These are phyloP conservation scores for Morone saxatilis DNA, from an alignment of 2,113 vertebrate species.

Conservation along the genomic window DNA sequence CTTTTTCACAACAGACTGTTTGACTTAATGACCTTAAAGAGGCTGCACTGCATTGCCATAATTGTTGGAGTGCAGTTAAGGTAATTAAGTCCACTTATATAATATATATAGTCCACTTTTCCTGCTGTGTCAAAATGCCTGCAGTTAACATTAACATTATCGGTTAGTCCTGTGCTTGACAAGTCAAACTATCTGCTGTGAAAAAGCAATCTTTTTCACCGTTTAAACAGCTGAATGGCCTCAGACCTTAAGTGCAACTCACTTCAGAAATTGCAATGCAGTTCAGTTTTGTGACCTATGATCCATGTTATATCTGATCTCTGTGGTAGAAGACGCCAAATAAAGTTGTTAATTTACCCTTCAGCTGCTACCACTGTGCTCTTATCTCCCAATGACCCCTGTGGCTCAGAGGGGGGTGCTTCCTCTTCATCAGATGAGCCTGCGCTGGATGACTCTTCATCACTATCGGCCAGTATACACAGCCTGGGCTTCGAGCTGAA, in stretches of 20 bases:
- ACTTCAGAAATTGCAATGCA: not conserved
- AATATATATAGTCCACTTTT: not conserved
- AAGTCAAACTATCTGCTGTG: not conserved
- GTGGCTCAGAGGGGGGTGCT: slow-evolving; percentile 58
- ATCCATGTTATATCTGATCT: not conserved
- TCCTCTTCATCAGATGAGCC: slow-evolving; percentile 90
- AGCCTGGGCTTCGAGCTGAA: slow-evolving; percentile 76
- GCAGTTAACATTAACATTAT: not conserved
- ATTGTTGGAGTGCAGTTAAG: not conserved
- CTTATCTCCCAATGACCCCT: slow-evolving; percentile 79
- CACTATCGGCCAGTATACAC: slow-evolving; percentile 87
- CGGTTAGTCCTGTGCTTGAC: not conserved
- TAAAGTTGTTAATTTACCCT: slow-evolving; percentile 73
- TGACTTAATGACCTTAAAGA: too few species aligned
- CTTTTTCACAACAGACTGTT: too few species aligned
- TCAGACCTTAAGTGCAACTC: not conserved
- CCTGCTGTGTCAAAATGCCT: not conserved
- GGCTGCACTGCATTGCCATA: too few species aligned
- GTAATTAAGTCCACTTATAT: not conserved
- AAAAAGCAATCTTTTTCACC: not conserved
- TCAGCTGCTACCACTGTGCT: slow-evolving; percentile 61
- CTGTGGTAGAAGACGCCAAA: not conserved
- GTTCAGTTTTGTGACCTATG: not conserved
- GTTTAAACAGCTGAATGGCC: not conserved
- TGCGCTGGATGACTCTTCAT: slow-evolving; percentile 88